A percentile compares a stretch with the other conserved stretches of the same genome.
phyloP scores from a whole-genome alignment of 2,888 invertebrate genomes.

The Liposcelis brunnea region DNA sequence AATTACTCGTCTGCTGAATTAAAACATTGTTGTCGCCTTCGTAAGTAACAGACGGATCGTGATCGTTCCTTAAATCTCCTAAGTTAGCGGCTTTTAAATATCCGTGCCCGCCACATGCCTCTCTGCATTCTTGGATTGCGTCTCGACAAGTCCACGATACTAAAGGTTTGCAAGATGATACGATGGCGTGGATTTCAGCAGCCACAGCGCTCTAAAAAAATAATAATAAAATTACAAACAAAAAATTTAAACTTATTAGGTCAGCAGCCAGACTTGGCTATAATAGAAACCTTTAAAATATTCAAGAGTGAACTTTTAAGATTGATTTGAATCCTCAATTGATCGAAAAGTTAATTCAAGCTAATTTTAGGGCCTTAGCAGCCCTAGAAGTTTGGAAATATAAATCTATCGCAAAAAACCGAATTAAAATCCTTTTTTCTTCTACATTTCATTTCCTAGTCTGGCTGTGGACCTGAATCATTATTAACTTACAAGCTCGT shows the following conservation, averaged over 20 bases:
- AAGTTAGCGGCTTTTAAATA: constrained; percentile 49
- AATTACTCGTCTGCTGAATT: constrained; percentile 78
- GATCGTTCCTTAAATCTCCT: constrained; percentile 67
- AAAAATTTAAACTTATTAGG: constrained; percentile 1
- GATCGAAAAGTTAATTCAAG: no score
- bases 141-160: constrained; percentile 60
- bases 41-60: constrained; percentile 81
- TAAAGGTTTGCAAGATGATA: constrained; percentile 48
- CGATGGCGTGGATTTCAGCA: constrained; percentile 51
- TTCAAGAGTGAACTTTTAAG: no score
- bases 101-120: constrained; percentile 80
- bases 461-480: no score
- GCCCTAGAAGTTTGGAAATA: no score
- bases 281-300: not conserved
- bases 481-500: constrained; percentile 32
- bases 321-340: no score
- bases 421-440: no score
- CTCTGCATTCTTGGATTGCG: constrained; percentile 64
- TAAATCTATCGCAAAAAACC: no score
- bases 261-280: not conserved
- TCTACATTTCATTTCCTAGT: no score
- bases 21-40: constrained; percentile 91
- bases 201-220: constrained; percentile 40
- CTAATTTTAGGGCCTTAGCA: no score
- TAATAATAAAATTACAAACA: constrained; percentile 11